Evolutionary conservation across 2,797 vertebrate species (phyloP).

Genomic region (Masticophis lateralis): DNA sequence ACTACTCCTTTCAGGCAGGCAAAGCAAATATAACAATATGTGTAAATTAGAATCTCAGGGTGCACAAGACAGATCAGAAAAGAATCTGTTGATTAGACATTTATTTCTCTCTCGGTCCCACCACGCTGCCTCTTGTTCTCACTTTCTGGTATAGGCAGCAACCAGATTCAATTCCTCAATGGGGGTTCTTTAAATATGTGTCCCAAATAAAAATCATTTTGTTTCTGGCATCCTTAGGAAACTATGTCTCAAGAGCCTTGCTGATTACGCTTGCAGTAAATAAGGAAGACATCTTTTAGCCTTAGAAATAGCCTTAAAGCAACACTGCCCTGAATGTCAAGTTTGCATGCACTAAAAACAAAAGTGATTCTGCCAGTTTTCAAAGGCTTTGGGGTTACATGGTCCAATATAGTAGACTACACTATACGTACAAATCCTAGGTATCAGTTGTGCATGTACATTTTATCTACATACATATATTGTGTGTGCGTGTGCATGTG

Average conservation of each 20-base stretch:
- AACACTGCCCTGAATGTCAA: slow-evolving; percentile 69
- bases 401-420: slow-evolving; percentile 45
- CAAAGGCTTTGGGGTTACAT: slow-evolving; percentile 57
- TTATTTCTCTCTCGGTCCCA: background rate
- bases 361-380: slow-evolving; percentile 31
- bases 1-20: background rate
- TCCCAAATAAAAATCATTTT: slow-evolving; percentile 26
- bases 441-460: slow-evolving; percentile 60
- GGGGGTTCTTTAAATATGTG: slow-evolving; percentile 50
- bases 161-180: background rate
- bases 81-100: background rate
- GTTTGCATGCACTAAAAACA: slow-evolving; percentile 47
- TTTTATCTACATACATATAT: slow-evolving; percentile 32
- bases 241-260: slow-evolving; percentile 42
- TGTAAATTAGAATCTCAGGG: background rate
- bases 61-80: slow-evolving; percentile 11
- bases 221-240: slow-evolving; percentile 37
- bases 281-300: slow-evolving; percentile 53
- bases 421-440: slow-evolving; percentile 28
- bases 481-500: slow-evolving; percentile 43
- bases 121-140: background rate
- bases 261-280: slow-evolving; percentile 12
- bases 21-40: background rate
- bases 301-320: slow-evolving; percentile 69
- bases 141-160: slow-evolving; percentile 41